Evolutionary conservation across 2,888 invertebrate genomes (phyloP), one percentile per base, ranked within the genome.

Genomic region (Callinectes sapidus): DNA sequence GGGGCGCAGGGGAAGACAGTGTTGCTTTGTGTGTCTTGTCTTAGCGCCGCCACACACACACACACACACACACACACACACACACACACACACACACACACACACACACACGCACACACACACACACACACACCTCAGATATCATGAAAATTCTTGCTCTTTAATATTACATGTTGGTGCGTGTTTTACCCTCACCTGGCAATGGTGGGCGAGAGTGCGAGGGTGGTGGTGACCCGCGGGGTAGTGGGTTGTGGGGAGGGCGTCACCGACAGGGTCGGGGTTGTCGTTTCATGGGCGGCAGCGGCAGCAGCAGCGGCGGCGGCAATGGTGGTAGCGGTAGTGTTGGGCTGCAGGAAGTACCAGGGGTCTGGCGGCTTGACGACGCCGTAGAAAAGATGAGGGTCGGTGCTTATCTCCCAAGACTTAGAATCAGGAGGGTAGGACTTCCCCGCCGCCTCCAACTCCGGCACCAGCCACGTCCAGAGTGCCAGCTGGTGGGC

Each of bases 401-500:
- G 87, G 91, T 94, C 93, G 42, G 89, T 92, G 92, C 94, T 94
- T 32, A 92, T 39, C 90, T 94, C 93, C 94, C 94, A 94, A 5
- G 94, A 93, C 87, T 93, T 91, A 35, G 91, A 81, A 55, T 92
- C 90, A 1, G 91, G 87, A 16, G 92, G 92, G 85, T 93, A 92
- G n/a, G 90, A 86, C 18, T 92, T 92, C 5, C 94, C 94, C 5
- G 93, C 94, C 5, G 94, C 93, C 90, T 94, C 94, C 77, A 94
- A 87, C 89, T 94, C 93, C 32, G 94, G 94, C 23, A 94, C 92
- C 71, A 94, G 81, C 94, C 94, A 94, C 0, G 91, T 91, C 94
- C 94, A 94, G 54, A 94, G 93, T 23, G 94, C 94, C 55, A 94
- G 92, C 61, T 94, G 92, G 89, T 94, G 94, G 35, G 94, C 94